Conservation (phyloP, 2,113 vertebrate genomes). For the Australoheros scitulus region DNA sequence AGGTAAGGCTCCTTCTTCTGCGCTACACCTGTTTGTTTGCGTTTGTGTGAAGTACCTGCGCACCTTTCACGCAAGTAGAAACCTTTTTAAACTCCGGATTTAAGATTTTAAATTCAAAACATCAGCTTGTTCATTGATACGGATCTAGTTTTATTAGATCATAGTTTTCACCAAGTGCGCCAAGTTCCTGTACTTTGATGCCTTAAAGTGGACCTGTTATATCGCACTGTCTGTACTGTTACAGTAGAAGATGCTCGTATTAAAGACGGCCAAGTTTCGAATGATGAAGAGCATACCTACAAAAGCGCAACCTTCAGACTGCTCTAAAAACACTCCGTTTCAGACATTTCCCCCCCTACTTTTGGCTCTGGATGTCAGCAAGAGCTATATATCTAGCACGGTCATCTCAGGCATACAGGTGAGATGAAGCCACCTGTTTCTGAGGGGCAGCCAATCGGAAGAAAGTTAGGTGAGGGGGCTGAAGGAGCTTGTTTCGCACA, state of each 20-base stretch:
- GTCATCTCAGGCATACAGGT: too few species aligned
- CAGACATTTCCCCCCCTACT: background rate
- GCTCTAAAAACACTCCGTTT: background rate
- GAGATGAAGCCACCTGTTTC: background rate
- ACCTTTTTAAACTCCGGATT: background rate
- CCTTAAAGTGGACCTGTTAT: background rate
- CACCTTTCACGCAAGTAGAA: background rate
- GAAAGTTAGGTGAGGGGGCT: background rate
- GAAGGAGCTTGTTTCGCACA: background rate
- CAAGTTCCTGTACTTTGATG: background rate
- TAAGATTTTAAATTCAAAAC: background rate
- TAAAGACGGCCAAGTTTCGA: too few species aligned
- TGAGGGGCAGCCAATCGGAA: background rate
- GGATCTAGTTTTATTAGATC: background rate
- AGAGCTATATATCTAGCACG: too few species aligned
- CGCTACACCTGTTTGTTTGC: background rate
- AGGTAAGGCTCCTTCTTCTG: conserved; percentile 37
- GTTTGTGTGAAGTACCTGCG: background rate
- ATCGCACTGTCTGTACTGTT: background rate
- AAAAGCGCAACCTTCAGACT: too few species aligned
- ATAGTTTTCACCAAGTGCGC: background rate
- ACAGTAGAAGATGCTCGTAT: too few species aligned
- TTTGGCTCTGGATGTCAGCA: rapidly evolving
- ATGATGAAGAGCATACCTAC: too few species aligned
- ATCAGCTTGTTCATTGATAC: background rate